Conservation (phyloP, 2,888 invertebrate genomes). For the Tenthredo scrophulariae region DNA sequence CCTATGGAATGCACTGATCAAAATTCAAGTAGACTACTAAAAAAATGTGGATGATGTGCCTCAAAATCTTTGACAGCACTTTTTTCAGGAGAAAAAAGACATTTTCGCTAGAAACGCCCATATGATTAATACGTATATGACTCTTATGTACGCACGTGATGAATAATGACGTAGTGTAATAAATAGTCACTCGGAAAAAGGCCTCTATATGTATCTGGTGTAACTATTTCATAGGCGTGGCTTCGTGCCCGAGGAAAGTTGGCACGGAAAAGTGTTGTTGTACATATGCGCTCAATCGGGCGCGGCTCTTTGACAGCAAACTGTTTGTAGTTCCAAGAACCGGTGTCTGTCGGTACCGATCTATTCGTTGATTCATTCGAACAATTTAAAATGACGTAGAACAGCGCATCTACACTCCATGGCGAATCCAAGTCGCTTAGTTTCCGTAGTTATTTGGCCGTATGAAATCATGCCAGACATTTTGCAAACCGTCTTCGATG, state of each 20-base stretch:
- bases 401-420: not conserved
- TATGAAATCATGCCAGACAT: not conserved
- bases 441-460: not conserved
- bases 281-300: not conserved
- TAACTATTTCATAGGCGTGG: slow-evolving; percentile 25
- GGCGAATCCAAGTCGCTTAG: not conserved
- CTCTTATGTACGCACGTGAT: not conserved
- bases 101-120: too few species aligned
- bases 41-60: too few species aligned
- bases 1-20: too few species aligned
- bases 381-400: not conserved
- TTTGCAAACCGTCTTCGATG: not conserved
- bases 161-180: not conserved
- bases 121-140: not conserved
- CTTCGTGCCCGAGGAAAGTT: slow-evolving; percentile 32
- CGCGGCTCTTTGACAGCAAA: not conserved
- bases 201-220: not conserved
- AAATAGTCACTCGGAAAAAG: not conserved
- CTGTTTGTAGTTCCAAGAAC: not conserved
- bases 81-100: too few species aligned
- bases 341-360: not conserved
- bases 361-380: not conserved
- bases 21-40: too few species aligned
- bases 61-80: too few species aligned
- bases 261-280: not conserved